phyloP scores from a whole-genome alignment of 35 echinoderm and acorn worm genomes.

The Hemicentrotus pulcherrimus region DNA sequence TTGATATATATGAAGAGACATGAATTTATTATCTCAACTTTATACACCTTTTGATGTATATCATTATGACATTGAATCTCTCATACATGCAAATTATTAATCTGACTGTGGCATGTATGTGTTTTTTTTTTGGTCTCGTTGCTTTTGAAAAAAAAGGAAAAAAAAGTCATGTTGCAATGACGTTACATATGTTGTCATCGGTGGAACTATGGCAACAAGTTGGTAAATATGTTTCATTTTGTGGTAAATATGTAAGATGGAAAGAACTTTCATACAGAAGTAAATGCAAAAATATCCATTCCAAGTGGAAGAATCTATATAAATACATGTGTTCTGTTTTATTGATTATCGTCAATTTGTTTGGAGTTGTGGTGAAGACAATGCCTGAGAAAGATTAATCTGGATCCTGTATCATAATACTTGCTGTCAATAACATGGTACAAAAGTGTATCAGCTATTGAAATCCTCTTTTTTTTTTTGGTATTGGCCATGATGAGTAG shows the following conservation, averaged over 20 bases:
- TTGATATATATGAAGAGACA: conserved; percentile 2
- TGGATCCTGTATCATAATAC: too few relatives aligned
- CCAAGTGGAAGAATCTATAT: conserved; percentile 32
- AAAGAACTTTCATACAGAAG: conserved; percentile 47
- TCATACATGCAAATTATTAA: not conserved
- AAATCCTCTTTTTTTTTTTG: too few relatives aligned
- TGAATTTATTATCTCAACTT: conserved; percentile 30
- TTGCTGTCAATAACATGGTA: too few relatives aligned
- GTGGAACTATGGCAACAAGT: conserved; percentile 6
- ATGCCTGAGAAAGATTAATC: too few relatives aligned
- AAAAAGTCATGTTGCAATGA: not conserved
- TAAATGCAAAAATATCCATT: conserved; percentile 35
- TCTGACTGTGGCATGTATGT: not conserved
- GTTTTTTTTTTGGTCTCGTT: not conserved
- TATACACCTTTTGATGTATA: conserved; percentile 33
- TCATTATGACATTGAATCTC: conserved; percentile 33
- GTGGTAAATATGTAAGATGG: conserved; percentile 44
- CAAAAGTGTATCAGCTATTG: too few relatives aligned
- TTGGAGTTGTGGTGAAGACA: too few relatives aligned
- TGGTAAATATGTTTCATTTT: conserved; percentile 22
- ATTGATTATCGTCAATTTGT: not conserved
- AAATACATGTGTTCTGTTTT: not conserved
- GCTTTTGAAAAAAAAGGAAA: not conserved
- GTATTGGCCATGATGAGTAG: too few relatives aligned
- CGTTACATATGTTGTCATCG: not conserved